phyloP scores from a whole-genome alignment of 2,888 invertebrate genomes.

The Sphaerophoria rueppellii region DNA sequence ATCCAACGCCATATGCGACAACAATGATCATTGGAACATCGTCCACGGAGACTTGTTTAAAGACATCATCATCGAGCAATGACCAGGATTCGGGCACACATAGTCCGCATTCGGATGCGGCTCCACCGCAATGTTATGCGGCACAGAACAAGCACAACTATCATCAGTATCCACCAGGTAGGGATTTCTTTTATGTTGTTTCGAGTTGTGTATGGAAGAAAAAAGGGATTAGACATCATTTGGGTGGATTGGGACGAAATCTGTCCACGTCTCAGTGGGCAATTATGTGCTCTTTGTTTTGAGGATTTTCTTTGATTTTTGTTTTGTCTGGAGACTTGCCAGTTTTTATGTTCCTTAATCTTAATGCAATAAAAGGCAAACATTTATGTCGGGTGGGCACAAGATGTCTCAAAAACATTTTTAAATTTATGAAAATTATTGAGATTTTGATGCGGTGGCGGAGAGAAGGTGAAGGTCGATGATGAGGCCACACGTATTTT shows the following conservation, averaged over 20 bases:
- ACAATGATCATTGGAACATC: conserved; percentile 86
- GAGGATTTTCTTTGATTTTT: conserved; percentile 12
- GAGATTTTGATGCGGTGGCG: no score
- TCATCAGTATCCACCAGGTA: conserved; percentile 81
- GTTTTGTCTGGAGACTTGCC: conserved; percentile 34
- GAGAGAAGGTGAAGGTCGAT: no score
- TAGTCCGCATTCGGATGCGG: conserved; percentile 81
- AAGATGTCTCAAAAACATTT: no score
- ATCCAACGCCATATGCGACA: conserved; percentile 89
- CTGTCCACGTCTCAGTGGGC: neutral
- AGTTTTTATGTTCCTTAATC: neutral
- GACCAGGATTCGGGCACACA: conserved; percentile 82
- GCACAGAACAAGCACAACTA: conserved; percentile 79
- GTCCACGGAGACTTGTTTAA: conserved; percentile 81
- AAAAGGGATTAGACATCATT: conserved; percentile 1
- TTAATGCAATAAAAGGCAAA: neutral
- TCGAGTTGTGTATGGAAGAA: neutral
- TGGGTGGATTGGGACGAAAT: neutral
- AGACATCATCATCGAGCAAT: conserved; percentile 81
- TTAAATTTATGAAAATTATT: no score
- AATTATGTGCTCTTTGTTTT: conserved; percentile 20
- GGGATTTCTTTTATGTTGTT: conserved; percentile 11
- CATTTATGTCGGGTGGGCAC: neutral
- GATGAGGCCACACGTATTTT: no score
- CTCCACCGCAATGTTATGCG: conserved; percentile 77